Percentiles rank a stretch among this genome's conserved stretches.
Evolutionary conservation across 1,140 invertebrate species (phyloP).

Genomic region (Sinella curviseta): DNA sequence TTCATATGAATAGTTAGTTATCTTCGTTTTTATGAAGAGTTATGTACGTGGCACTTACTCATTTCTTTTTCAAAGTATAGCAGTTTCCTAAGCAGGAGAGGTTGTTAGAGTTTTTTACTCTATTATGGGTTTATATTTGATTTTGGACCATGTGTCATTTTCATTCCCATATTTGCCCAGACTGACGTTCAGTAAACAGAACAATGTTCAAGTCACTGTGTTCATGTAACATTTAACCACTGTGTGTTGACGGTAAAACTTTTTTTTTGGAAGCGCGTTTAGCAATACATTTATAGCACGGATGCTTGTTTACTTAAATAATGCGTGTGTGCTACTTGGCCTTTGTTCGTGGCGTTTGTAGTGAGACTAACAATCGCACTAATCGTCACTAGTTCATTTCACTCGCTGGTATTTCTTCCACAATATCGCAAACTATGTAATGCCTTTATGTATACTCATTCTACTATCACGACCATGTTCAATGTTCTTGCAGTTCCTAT

Average conservation of each 20-base stretch:
- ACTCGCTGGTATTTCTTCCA: not conserved
- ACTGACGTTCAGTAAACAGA: not conserved
- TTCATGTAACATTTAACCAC: not conserved
- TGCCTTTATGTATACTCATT: not conserved
- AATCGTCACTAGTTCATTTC: not conserved
- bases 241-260: not conserved
- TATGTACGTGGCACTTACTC: no score
- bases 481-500: not conserved
- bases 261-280: no score
- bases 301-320: no score
- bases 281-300: no score
- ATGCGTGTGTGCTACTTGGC: no score
- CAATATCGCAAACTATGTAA: no score
- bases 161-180: conserved; percentile 1
- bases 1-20: no score
- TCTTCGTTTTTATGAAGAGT: no score
- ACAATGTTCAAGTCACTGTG: no score
- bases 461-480: not conserved
- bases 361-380: not conserved
- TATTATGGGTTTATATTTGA: conserved; percentile 6
- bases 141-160: conserved; percentile 4
- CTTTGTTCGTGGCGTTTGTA: no score
- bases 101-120: not conserved
- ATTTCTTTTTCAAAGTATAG: no score
- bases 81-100: no score